phyloP scores from a whole-genome alignment of 2,113 vertebrate genomes.

The Indicator indicator region DNA sequence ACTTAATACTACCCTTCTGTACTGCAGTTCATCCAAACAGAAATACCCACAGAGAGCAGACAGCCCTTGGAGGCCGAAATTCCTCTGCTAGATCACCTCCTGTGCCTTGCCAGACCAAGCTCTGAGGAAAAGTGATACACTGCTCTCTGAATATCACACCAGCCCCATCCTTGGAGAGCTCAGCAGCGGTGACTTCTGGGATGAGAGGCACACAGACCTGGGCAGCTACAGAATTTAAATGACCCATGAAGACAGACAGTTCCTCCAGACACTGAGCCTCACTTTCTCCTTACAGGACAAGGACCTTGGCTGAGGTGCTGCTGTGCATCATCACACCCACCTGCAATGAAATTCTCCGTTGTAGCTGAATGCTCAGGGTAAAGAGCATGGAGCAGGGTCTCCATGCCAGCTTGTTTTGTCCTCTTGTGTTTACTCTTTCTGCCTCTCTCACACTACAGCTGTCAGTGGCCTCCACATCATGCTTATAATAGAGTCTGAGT shows the following conservation, averaged over 20 bases:
- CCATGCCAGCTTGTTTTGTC: background rate
- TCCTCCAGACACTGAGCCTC: background rate
- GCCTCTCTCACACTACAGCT: background rate
- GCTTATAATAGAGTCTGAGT: background rate
- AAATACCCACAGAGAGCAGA: background rate
- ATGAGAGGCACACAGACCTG: background rate
- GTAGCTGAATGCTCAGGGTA: background rate
- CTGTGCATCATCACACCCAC: background rate
- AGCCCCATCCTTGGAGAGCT: background rate
- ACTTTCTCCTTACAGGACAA: background rate
- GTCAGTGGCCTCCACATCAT: background rate
- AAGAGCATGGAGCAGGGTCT: rapidly evolving
- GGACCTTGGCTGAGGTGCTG: background rate
- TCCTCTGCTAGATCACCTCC: background rate
- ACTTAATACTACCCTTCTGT: background rate
- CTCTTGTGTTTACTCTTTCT: background rate
- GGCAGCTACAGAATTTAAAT: background rate
- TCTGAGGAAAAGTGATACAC: background rate
- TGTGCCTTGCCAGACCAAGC: background rate
- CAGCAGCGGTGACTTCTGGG: background rate
- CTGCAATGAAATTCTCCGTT: rapidly evolving
- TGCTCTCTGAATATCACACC: background rate
- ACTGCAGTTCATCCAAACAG: background rate
- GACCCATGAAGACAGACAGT: rapidly evolving
- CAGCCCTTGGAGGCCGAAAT: background rate